A percentile compares a stretch with the other conserved stretches of the same genome.
These are phyloP conservation scores for Tinamus major DNA, from an alignment of 2,797 vertebrate genomes.

Conservation along the genomic window DNA sequence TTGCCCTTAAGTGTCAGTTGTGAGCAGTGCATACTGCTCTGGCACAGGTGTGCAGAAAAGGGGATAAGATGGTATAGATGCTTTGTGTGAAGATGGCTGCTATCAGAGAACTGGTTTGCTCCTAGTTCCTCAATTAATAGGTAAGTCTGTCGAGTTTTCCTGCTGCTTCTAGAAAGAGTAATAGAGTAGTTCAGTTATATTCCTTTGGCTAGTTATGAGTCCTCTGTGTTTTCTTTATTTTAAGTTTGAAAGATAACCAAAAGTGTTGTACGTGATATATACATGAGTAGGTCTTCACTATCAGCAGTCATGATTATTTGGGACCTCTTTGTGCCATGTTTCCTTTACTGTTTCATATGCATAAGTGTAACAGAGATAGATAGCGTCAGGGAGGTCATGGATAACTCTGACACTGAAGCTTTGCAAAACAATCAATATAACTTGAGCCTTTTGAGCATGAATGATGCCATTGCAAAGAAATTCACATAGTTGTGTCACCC, in stretches of 20 bases:
- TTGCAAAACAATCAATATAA: accelerated
- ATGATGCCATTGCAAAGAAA: not conserved
- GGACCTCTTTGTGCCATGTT: not conserved
- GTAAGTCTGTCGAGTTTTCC: not conserved
- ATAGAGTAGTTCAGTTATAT: not conserved
- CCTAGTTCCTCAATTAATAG: not conserved
- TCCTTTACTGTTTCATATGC: not conserved
- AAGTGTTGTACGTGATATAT: not conserved
- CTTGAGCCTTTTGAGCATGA: not conserved
- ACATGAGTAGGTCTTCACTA: not conserved
- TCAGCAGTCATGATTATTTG: not conserved
- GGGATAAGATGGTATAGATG: not conserved
- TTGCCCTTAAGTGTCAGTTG: not conserved
- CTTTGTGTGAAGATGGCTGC: not conserved
- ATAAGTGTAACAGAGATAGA: not conserved
- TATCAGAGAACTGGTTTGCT: not conserved
- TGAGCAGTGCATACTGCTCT: not conserved
- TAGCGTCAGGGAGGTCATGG: accelerated
- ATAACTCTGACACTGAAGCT: not conserved
- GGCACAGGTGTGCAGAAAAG: not conserved
- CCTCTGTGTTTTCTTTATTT: not conserved
- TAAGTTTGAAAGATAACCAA: not conserved
- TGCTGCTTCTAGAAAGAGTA: not conserved
- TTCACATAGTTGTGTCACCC: not conserved
- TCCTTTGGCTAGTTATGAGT: not conserved